phyloP scores from a whole-genome alignment of 2,888 invertebrate genomes.

The Tenthredo livida region DNA sequence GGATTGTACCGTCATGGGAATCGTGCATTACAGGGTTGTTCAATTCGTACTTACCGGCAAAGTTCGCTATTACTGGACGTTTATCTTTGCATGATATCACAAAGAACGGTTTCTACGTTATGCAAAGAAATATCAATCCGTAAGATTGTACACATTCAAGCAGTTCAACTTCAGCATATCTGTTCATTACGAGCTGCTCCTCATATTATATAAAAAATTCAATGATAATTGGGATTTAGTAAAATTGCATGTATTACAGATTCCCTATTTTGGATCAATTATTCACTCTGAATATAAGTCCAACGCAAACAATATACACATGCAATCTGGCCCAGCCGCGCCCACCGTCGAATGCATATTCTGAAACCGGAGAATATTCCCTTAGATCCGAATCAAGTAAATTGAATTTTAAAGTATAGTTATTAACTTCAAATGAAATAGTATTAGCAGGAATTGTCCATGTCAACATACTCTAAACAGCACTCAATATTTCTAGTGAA shows the following conservation, averaged over 20 bases:
- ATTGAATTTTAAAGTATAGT: neutral
- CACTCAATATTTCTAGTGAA: slow-evolving; percentile 12
- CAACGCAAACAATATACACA: slow-evolving; percentile 70
- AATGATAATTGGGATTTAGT: slow-evolving; percentile 21
- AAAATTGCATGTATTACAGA: slow-evolving; percentile 57
- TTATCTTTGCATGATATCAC: slow-evolving; percentile 83
- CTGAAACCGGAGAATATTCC: neutral
- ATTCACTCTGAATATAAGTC: slow-evolving; percentile 68
- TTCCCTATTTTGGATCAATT: slow-evolving; percentile 72
- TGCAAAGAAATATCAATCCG: slow-evolving; percentile 69
- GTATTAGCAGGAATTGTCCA: neutral
- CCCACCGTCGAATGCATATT: neutral
- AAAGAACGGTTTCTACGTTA: slow-evolving; percentile 74
- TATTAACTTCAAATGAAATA: neutral
- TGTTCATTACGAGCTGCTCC: neutral
- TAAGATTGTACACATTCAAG: slow-evolving; percentile 58
- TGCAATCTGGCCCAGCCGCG: slow-evolving; percentile 63
- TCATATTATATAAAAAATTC: neutral
- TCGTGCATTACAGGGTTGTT: slow-evolving; percentile 82
- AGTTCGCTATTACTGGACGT: slow-evolving; percentile 83
- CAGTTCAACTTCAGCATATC: neutral
- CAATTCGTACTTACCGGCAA: slow-evolving; percentile 82
- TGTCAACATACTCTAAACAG: neutral
- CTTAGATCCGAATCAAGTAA: neutral
- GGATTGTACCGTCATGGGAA: slow-evolving; percentile 81